Evolutionary conservation across 2,888 invertebrate genomes (phyloP).

Genomic region (Scelioninae gen. 2): DNA sequence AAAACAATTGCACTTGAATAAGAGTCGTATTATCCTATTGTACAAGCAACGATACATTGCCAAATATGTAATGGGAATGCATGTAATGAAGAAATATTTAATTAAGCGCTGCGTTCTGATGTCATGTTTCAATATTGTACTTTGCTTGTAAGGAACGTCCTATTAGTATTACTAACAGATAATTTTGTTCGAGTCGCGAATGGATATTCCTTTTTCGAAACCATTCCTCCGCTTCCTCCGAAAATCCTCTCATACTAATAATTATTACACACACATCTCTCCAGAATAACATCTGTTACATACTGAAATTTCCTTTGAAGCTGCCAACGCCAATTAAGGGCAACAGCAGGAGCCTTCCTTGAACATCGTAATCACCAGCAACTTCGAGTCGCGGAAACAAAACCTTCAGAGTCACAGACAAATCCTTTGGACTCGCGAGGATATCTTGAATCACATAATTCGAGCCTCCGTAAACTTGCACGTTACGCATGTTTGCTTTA

Average conservation of each 20-base stretch:
- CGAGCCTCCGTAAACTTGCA: conserved; percentile 81
- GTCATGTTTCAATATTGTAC: conserved; percentile 2
- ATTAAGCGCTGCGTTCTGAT: neutral
- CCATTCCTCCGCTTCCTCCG: neutral
- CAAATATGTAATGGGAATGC: no score
- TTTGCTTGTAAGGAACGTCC: conserved; percentile 16
- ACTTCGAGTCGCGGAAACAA: conserved; percentile 76
- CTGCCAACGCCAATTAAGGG: conserved; percentile 77
- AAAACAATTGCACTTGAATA: no score
- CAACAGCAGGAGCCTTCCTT: conserved; percentile 76
- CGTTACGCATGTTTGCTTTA: conserved; percentile 82
- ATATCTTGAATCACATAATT: conserved; percentile 79
- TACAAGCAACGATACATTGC: no score
- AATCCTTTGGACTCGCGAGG: conserved; percentile 75
- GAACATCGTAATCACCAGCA: conserved; percentile 77
- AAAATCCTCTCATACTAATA: conserved; percentile 22
- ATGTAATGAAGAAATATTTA: conserved; percentile 1
- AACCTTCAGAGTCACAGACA: conserved; percentile 74
- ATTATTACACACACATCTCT: conserved; percentile 8
- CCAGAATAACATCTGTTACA: conserved; percentile 66
- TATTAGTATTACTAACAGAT: conserved; percentile 14
- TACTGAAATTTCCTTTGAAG: conserved; percentile 78
- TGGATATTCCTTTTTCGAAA: no score
- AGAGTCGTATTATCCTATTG: no score
- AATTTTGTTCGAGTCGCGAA: conserved; percentile 9